Evolutionary conservation across 2,113 vertebrate genomes (phyloP).

Genomic region (Verasper variegatus): DNA sequence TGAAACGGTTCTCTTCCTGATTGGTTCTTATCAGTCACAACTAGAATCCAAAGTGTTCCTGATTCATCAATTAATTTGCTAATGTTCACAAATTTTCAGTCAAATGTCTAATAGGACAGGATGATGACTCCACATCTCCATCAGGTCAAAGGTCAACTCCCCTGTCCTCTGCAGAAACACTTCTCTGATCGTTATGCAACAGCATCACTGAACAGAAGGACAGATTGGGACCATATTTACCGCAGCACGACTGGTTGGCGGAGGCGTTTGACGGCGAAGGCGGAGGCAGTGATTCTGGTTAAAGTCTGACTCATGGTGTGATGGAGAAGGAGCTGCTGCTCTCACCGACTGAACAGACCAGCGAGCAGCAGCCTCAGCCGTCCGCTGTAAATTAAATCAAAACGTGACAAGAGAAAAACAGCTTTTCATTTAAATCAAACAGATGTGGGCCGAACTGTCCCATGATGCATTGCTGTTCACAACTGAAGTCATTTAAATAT

Average conservation of each 20-base stretch:
- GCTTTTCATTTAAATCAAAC: not conserved
- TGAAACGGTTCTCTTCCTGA: no score
- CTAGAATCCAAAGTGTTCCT: no score
- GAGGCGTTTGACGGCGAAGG: no score
- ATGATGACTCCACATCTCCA: no score
- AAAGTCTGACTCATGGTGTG: not conserved
- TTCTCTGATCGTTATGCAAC: no score
- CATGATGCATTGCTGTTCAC: not conserved
- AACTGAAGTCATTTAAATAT: no score
- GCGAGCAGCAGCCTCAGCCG: not conserved
- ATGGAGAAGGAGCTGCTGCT: conserved; percentile 2
- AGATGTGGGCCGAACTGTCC: not conserved
- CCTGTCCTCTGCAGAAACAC: no score
- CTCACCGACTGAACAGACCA: not conserved
- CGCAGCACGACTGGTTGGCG: not conserved
- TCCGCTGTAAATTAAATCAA: not conserved
- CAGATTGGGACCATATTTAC: not conserved
- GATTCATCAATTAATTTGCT: no score
- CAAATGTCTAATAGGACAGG: no score
- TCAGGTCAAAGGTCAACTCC: no score
- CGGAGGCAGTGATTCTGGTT: not conserved
- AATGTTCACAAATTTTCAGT: no score
- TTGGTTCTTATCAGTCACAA: no score
- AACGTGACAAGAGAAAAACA: not conserved
- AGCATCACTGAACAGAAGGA: not conserved